Evolutionary conservation across 2,888 invertebrate genomes (phyloP).

Genomic region (Diarsia dahlii): DNA sequence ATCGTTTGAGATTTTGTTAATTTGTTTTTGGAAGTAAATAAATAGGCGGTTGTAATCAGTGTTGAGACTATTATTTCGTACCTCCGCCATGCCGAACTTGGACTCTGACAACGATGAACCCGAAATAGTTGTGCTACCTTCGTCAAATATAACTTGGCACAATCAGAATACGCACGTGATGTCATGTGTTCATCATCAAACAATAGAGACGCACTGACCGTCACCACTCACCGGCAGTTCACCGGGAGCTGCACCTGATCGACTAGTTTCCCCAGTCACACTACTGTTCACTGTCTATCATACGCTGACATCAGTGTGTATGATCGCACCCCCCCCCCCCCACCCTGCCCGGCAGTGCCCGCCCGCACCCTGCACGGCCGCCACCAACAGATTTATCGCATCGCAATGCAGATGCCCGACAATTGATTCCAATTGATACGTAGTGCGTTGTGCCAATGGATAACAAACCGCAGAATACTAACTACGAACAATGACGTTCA

Average conservation of each 20-base stretch:
- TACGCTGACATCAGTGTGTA: constrained; percentile 23
- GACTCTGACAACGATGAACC: too few species aligned
- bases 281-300: constrained; percentile 26
- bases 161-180: not conserved
- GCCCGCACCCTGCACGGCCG: constrained; percentile 4
- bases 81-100: too few species aligned
- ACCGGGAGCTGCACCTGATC: constrained; percentile 13
- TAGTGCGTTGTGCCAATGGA: constrained; percentile 29
- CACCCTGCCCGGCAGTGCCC: not conserved
- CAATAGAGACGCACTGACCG: not conserved
- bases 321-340: constrained; percentile 16
- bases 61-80: too few species aligned
- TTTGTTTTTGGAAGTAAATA: too few species aligned
- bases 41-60: too few species aligned
- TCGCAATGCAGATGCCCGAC: constrained; percentile 74
- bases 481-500: not conserved
- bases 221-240: not conserved
- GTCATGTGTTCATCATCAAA: not conserved
- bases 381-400: constrained; percentile 70
- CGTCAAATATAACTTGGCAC: too few species aligned
- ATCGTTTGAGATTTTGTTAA: too few species aligned
- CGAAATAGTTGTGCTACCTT: too few species aligned
- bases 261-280: constrained; percentile 1
- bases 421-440: constrained; percentile 73
- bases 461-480: constrained; percentile 15